These are phyloP conservation scores for Helogale parvula DNA, from an alignment of 2,113 vertebrate genomes.

Conservation along the genomic window DNA sequence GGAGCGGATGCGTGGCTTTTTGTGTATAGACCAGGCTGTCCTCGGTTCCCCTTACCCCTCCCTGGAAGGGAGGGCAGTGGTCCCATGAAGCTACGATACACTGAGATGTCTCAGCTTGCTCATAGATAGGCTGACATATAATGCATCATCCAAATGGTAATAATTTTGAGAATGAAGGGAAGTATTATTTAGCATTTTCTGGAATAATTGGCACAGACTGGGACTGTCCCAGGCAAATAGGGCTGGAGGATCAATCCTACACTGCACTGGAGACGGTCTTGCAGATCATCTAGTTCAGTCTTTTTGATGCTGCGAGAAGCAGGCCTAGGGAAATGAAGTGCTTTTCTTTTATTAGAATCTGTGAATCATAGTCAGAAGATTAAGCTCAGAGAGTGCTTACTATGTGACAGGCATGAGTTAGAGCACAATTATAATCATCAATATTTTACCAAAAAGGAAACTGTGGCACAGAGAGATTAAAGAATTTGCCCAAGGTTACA, in stretches of 20 bases:
- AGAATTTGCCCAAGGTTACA: background rate
- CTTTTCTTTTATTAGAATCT: background rate
- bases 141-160: rapidly evolving
- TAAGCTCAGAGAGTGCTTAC: background rate
- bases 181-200: background rate
- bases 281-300: background rate
- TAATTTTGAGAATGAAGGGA: background rate
- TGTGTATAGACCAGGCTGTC: constrained; percentile 46
- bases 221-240: background rate
- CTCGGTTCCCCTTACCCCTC: constrained; percentile 42
- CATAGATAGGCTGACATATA: rapidly evolving
- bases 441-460: background rate
- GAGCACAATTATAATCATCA: background rate
- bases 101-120: background rate
- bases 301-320: background rate
- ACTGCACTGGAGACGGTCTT: background rate
- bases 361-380: background rate
- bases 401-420: background rate
- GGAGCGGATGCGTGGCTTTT: constrained; percentile 21
- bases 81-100: background rate
- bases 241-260: background rate
- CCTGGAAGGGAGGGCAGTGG: background rate
- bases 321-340: background rate
- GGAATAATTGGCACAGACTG: background rate
- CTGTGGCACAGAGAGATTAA: background rate